Evolutionary conservation across 2,113 vertebrate species (phyloP).

Genomic region (Hippocampus comes): DNA sequence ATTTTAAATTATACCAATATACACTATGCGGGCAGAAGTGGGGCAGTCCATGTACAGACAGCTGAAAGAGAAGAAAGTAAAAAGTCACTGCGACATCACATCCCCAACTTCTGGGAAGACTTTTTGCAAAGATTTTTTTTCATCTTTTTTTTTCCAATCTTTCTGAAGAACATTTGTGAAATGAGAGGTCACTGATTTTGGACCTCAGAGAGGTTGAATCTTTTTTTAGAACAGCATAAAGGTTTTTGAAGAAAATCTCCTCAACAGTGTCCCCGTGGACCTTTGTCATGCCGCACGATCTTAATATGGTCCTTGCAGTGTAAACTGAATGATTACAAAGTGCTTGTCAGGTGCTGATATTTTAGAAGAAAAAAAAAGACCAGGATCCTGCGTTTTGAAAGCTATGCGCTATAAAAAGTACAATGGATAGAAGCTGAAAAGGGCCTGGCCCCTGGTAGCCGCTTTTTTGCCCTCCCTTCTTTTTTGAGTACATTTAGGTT

Average conservation of each 20-base stretch:
- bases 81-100: not conserved
- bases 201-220: not conserved
- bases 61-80: not conserved
- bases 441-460: conserved; percentile 53
- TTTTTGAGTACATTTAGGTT: conserved; percentile 41
- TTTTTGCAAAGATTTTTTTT: not conserved
- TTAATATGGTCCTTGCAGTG: not conserved
- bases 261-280: not conserved
- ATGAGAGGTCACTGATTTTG: not conserved
- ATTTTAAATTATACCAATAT: not conserved
- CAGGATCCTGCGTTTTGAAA: conserved; percentile 31
- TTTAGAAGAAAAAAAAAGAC: conserved; percentile 23
- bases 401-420: conserved; percentile 19
- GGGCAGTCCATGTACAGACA: not conserved
- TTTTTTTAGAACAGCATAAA: not conserved
- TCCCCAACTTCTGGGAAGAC: not conserved
- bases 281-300: not conserved
- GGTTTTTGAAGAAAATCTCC: not conserved
- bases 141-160: not conserved
- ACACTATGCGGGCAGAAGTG: not conserved
- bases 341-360: conserved; percentile 20
- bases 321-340: not conserved
- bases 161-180: not conserved
- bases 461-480: conserved; percentile 30
- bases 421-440: conserved; percentile 43